Evolutionary conservation across 2,797 vertebrate genomes (phyloP).

Genomic region (Sebastes miniatus): DNA sequence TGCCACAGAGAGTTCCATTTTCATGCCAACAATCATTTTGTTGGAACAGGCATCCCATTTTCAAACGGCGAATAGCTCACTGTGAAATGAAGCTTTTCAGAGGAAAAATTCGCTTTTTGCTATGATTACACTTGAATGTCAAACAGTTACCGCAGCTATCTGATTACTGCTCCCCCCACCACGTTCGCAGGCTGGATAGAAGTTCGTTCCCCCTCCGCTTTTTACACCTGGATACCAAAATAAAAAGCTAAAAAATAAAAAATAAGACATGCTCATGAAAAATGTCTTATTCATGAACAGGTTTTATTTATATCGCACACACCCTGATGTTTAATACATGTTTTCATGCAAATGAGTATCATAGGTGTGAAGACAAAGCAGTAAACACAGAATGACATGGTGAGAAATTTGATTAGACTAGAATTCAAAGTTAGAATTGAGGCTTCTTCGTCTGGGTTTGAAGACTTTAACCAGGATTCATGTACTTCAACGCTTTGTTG

Average conservation of each 20-base stretch:
- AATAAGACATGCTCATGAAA: not conserved
- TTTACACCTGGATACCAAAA: not conserved
- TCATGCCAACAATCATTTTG: conserved; percentile 37
- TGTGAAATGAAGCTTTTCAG: conserved; percentile 47
- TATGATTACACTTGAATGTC: conserved; percentile 48
- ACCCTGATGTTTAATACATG: not conserved
- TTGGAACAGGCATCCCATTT: conserved; percentile 28
- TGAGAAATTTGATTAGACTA: not conserved
- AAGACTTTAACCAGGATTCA: not conserved
- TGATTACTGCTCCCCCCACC: conserved; percentile 10
- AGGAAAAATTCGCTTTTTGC: not conserved
- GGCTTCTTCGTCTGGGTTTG: not conserved
- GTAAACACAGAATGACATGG: not conserved
- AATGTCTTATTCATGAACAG: not conserved
- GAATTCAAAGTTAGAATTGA: not conserved
- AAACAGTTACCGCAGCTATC: conserved; percentile 23
- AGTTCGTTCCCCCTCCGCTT: not conserved
- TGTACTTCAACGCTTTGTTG: not conserved
- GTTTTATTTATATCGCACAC: not conserved
- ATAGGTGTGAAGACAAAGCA: not conserved
- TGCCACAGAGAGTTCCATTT: conserved; percentile 26
- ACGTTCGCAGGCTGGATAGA: not conserved
- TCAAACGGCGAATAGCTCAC: conserved; percentile 24
- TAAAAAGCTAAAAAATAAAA: not conserved
- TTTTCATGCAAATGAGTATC: not conserved